phyloP scores from a whole-genome alignment of 2,113 vertebrate genomes.

The Albula glossodonta region DNA sequence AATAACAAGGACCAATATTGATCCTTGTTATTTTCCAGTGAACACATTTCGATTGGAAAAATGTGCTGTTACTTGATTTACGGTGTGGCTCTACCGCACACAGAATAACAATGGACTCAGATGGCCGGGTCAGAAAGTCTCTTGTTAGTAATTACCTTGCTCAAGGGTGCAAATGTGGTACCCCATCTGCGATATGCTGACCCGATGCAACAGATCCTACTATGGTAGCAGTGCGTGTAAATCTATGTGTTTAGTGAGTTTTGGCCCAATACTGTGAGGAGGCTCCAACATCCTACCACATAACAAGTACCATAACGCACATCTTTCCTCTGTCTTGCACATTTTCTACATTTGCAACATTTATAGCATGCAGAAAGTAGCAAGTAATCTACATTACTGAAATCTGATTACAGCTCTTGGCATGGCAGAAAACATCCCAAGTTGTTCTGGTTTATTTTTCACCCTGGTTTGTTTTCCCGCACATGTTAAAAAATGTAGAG shows the following conservation, averaged over 20 bases:
- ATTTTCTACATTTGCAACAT: neutral
- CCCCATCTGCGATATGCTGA: neutral
- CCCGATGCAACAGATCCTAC: neutral
- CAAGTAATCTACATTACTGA: neutral
- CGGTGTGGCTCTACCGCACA: neutral
- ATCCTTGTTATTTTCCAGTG: too few species aligned
- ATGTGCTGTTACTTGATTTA: too few species aligned
- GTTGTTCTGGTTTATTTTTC: neutral
- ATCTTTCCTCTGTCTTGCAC: neutral
- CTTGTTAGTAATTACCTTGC: neutral
- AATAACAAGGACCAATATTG: too few species aligned
- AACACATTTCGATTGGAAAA: neutral
- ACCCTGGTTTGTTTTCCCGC: neutral
- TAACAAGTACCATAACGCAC: neutral
- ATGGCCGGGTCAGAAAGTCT: neutral
- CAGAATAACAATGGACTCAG: neutral
- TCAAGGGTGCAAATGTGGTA: neutral
- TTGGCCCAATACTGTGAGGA: neutral
- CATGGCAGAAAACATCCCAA: neutral
- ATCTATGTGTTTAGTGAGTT: neutral
- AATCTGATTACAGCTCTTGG: neutral
- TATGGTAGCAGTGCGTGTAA: neutral
- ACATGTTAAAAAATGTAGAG: neutral
- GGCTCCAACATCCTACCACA: neutral
- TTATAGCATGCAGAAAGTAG: neutral